phyloP scores from a whole-genome alignment of 1,140 invertebrate species.

The Scylla paramamosain region DNA sequence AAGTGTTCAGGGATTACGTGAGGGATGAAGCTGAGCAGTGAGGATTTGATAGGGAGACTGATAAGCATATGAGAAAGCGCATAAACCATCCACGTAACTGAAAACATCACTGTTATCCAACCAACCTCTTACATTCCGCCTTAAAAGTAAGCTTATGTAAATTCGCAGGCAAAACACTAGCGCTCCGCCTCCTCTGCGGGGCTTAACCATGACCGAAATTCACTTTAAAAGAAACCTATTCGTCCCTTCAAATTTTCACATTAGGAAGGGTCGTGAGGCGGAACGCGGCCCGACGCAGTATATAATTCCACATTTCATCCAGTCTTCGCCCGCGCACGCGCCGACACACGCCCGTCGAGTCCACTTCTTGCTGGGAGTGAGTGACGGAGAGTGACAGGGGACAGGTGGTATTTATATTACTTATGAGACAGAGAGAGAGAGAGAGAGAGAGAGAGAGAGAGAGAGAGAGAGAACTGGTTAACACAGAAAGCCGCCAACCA shows the following conservation, averaged over 20 bases:
- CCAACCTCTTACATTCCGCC: no score
- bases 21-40: no score
- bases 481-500: background rate
- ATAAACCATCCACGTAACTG: no score
- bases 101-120: no score
- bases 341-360: background rate
- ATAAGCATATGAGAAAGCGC: no score
- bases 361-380: background rate
- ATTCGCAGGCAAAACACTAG: no score
- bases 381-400: background rate
- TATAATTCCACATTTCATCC: background rate
- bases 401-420: background rate
- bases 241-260: background rate
- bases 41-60: no score
- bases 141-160: no score
- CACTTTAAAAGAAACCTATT: background rate
- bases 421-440: background rate
- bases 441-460: conserved; percentile 20
- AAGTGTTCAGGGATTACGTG: no score
- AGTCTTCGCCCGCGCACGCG: background rate
- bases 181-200: no score
- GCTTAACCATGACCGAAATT: conserved; percentile 7
- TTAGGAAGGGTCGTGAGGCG: background rate
- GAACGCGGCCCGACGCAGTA: background rate
- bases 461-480: background rate